Base-by-base conservation (phyloP, 2,113 vertebrate species). In the Trichechus manatus region DNA sequence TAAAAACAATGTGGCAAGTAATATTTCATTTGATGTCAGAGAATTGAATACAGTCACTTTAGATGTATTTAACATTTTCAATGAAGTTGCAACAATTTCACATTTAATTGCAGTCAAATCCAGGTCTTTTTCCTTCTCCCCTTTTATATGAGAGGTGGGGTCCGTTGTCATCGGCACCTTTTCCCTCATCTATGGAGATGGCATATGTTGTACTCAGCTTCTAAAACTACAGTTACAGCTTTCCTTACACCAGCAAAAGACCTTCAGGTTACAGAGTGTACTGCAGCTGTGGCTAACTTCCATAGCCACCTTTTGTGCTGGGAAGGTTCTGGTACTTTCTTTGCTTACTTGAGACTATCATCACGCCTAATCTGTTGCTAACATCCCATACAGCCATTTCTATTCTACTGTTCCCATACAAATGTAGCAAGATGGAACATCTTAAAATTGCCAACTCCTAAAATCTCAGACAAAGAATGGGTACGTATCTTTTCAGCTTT, bases 11-110 rank as follows among this genome's bases (percentile, higher is more conserved):
- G 15, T 39, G 75, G 29, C 39, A 92, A 89, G 64, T 66, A 47
- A 50, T 78, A 89, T 42, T 79, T 92, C 27, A 87, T 89, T 15
- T 86, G 31, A 42, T 94, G n/a, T 93, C 47, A 91, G 20, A 79
- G 42, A 92, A 87, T 44, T 68, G 61, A 70, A 68, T 47, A 80
- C 23, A 39, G 39, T 53, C 50, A 61, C 31, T 64, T 79, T 7
- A 93, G 9, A 81, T 88, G 25, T 20, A 9, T n/a, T 72, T 72
- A 72, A 72, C 33, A 20, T 72, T 72, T 72, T 68, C 31, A 33
- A 17, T 68, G 66, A n/a, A n/a, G 33, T 68, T 36, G 36, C 1
- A 72, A 72, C 13, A 20, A 72, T 72, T 72, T 72, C n/a, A 72
- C 13, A 36, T 36, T 72, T 72, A 19, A 20, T 72, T n/a, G 15